These are phyloP conservation scores for Keiferia lycopersicella DNA, from an alignment of 2,888 invertebrate species.

Conservation along the genomic window DNA sequence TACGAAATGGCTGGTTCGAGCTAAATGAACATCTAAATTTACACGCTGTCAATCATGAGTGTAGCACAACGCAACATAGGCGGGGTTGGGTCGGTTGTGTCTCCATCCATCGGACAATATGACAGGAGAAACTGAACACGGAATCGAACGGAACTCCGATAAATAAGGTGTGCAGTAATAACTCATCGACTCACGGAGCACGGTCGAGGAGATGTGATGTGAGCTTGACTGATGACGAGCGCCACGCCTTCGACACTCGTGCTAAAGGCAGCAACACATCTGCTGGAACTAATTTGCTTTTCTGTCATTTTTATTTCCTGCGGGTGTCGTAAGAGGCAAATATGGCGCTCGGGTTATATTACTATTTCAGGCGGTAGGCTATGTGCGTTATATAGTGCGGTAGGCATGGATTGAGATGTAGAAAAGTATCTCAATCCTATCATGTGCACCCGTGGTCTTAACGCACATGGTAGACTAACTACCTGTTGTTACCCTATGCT, in stretches of 20 bases:
- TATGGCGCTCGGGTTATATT: too few species aligned
- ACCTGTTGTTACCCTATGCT: too few species aligned
- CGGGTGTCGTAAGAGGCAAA: too few species aligned
- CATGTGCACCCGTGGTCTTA: too few species aligned
- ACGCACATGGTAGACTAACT: too few species aligned
- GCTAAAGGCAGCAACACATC: neutral
- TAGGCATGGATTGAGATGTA: too few species aligned
- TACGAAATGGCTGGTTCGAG: neutral
- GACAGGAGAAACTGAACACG: slow-evolving; percentile 63
- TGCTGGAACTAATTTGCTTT: too few species aligned
- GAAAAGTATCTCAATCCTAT: too few species aligned
- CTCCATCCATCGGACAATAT: slow-evolving; percentile 44
- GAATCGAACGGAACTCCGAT: slow-evolving; percentile 55
- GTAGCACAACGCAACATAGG: slow-evolving; percentile 35
- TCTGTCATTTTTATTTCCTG: too few species aligned
- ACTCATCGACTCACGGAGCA: slow-evolving; percentile 43
- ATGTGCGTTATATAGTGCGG: too few species aligned
- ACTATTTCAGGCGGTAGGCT: too few species aligned
- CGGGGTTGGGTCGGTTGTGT: slow-evolving; percentile 37
- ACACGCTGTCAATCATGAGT: slow-evolving; percentile 27
- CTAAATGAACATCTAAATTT: slow-evolving; percentile 24
- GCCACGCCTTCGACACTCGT: slow-evolving; percentile 33
- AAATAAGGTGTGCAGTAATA: slow-evolving; percentile 63
- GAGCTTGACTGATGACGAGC: slow-evolving; percentile 33
- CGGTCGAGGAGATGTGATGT: slow-evolving; percentile 39